Evolutionary conservation across 2,797 vertebrate genomes (phyloP).

Genomic region (Acrossocheilus fasciatus): DNA sequence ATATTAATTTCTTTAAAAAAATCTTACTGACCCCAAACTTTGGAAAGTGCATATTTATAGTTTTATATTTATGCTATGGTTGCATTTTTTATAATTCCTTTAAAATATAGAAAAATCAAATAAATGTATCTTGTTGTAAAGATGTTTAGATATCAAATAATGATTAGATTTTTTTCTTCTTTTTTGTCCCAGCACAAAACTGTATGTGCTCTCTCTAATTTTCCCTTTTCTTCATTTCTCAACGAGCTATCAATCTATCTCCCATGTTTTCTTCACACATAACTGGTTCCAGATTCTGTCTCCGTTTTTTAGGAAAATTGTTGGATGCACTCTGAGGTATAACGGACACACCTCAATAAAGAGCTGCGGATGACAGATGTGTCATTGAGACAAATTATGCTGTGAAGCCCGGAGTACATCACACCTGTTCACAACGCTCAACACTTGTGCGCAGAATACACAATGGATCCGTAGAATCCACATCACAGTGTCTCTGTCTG

Average conservation of each 20-base stretch:
- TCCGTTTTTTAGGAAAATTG: constrained; percentile 43
- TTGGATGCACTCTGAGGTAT: constrained; percentile 49
- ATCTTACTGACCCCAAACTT: not conserved
- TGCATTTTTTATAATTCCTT: not conserved
- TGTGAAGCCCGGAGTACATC: constrained; percentile 39
- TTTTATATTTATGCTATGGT: not conserved
- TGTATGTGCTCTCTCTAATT: not conserved
- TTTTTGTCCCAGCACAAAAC: not conserved
- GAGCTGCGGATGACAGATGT: constrained; percentile 39
- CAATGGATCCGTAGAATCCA: constrained; percentile 40
- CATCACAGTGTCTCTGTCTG: not conserved
- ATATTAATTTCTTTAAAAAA: not conserved
- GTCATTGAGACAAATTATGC: constrained; percentile 55
- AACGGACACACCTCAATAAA: constrained; percentile 48
- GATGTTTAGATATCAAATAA: not conserved
- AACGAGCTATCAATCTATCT: constrained; percentile 62
- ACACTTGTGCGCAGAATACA: constrained; percentile 45
- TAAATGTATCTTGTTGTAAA: not conserved
- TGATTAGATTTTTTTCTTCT: not conserved
- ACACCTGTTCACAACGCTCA: constrained; percentile 53
- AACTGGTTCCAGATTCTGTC: constrained; percentile 59
- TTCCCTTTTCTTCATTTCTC: constrained; percentile 30
- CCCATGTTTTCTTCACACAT: constrained; percentile 61
- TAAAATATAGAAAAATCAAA: not conserved
- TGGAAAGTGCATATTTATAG: not conserved